These are phyloP conservation scores for Saxidomus purpurata DNA, from an alignment of 1,140 invertebrate species.

Conservation along the genomic window DNA sequence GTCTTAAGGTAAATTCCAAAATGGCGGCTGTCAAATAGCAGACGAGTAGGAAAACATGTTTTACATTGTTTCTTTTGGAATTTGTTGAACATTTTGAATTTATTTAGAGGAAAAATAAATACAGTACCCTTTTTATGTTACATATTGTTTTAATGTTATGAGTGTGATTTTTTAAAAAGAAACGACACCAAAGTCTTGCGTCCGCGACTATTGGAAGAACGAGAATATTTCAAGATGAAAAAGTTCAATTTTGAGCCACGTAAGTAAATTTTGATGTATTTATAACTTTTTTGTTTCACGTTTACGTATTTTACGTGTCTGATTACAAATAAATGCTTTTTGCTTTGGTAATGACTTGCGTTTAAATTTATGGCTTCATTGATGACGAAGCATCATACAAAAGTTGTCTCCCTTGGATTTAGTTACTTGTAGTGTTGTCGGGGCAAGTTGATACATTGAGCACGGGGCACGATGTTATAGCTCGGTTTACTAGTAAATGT, in stretches of 20 bases:
- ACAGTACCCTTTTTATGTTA: no score
- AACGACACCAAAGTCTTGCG: no score
- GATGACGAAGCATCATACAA: not conserved
- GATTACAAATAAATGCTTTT: not conserved
- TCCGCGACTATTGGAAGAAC: not conserved
- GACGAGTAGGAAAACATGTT: no score
- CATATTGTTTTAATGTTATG: no score
- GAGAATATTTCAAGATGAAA: not conserved
- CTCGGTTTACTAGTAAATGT: not conserved
- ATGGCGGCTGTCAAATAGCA: no score
- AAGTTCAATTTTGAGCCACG: constrained; percentile 10
- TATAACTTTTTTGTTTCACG: not conserved
- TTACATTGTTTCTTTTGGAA: no score
- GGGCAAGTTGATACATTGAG: constrained; percentile 33
- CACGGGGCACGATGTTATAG: constrained; percentile 30
- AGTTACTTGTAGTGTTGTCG: not conserved
- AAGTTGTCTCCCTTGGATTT: constrained; percentile 13
- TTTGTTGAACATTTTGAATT: no score
- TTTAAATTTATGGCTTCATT: not conserved
- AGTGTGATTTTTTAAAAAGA: no score
- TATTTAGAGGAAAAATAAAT: no score
- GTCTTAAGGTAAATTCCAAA: no score
- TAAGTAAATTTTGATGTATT: constrained; percentile 22
- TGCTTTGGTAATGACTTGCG: not conserved
- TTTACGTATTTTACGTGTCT: not conserved